Evolutionary conservation across 2,797 vertebrate genomes (phyloP).

Genomic region (Amblyopsis hoosieri): DNA sequence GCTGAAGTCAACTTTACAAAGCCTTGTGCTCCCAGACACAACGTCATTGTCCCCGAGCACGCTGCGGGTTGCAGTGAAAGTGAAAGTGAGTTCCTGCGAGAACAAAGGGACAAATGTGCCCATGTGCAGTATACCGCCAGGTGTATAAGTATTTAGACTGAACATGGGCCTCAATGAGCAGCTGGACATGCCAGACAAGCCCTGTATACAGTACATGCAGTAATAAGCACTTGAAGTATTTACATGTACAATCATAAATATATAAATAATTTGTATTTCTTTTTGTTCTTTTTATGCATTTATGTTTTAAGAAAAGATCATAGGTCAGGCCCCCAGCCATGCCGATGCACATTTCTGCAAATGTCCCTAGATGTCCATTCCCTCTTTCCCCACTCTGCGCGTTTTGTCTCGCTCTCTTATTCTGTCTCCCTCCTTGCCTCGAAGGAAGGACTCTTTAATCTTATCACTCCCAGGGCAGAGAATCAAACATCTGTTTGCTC

Average conservation of each 20-base stretch:
- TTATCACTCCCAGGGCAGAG: slow-evolving; percentile 64
- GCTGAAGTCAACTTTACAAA: neutral
- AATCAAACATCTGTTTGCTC: slow-evolving; percentile 77
- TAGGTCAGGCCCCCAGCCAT: neutral
- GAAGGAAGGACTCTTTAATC: slow-evolving; percentile 64
- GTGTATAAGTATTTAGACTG: neutral
- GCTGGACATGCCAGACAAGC: neutral
- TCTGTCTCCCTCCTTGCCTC: slow-evolving; percentile 44
- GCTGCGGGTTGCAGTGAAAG: no score
- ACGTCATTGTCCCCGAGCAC: no score
- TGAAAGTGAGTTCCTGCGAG: no score
- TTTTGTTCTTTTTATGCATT: no score
- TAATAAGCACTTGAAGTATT: no score
- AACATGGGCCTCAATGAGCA: neutral
- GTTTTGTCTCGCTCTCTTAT: slow-evolving; percentile 6
- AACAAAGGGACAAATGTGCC: neutral
- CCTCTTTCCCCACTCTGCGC: slow-evolving; percentile 12
- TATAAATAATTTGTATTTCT: slow-evolving; percentile 22
- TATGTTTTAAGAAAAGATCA: neutral
- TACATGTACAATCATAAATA: neutral
- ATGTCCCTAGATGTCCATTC: neutral
- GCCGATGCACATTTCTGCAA: neutral
- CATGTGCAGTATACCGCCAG: neutral
- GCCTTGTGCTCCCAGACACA: neutral
- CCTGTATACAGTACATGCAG: no score